Base-by-base conservation (phyloP, 2,888 invertebrate genomes). In the Clitarchus hookeri region DNA sequence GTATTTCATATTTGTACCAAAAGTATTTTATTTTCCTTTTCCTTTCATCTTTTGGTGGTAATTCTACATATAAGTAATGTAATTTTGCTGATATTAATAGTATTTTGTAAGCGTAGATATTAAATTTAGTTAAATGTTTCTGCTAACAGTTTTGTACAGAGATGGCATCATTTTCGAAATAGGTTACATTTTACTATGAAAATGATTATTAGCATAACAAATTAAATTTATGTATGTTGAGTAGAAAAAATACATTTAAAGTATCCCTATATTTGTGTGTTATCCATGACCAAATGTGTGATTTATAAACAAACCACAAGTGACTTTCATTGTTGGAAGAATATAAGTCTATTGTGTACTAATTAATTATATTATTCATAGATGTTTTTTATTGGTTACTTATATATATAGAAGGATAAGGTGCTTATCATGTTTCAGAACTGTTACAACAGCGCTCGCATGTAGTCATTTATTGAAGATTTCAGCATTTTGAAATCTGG, bases 261-360 rank as follows among this genome's bases (percentile, higher is more conserved):
- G 19, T 53, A 53, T 53, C 0, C 23, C n/a, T 23, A 65, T 65
- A 65, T 65, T 65, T 65, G n/a, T 65, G 65, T 13, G 36, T 36
- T 82, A 44, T 19, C 8, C 36, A 36, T 27, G 82, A 82, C 82
- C 27, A 44, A 26, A 44, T 82, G 82, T 82, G 36, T 36, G 27
- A 82, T 26, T 82, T 27, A 36, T 82, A 36, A 82, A 36, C 16
- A 82, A 82, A n/a, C 82, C 82, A 82, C 82, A 82, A 82, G 82
- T 82, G 82, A 82, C 82, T 82, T 82, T 82, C 27, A 82, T 19
- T 82, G 27, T 82, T 44, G 27, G 82, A 82, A 82, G 44, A 13
- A 82, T n/a, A 65, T 6, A 65, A 65, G 8, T 65, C 16, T 65
- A 8, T 65, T 65, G 44, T 82, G 23, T 82, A 82, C 25, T 79